Percentiles rank a stretch among this genome's conserved stretches.
Conservation (phyloP, 2,113 vertebrate species). For the Cyprichromis sp. region DNA sequence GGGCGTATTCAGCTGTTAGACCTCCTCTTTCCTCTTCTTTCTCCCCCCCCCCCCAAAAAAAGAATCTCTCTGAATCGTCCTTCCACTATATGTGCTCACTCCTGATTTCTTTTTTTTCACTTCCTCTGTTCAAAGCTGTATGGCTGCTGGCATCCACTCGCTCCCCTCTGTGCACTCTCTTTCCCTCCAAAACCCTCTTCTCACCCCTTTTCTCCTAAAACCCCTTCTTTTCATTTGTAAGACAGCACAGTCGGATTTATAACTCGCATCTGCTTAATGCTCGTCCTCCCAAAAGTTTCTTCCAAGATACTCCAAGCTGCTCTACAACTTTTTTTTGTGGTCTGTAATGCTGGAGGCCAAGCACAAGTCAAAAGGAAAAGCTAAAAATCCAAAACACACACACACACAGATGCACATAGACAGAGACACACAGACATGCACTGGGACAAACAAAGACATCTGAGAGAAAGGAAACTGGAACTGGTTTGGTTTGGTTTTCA, state of each 20-base stretch:
- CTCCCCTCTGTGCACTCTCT: background rate
- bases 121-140: slow-evolving; percentile 15
- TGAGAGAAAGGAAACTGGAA: slow-evolving; percentile 40
- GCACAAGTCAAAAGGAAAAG: background rate
- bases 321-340: background rate
- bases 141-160: slow-evolving; percentile 2
- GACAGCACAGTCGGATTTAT: slow-evolving; percentile 16
- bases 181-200: background rate
- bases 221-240: background rate
- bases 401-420: background rate
- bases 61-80: background rate
- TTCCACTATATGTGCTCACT: background rate
- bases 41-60: background rate
- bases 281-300: background rate
- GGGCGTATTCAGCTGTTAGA: slow-evolving; percentile 69
- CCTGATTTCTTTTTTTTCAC: background rate
- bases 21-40: slow-evolving; percentile 25
- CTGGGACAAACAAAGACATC: slow-evolving; percentile 27
- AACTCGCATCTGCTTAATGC: background rate
- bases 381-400: slow-evolving; percentile 17
- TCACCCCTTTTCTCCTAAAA: background rate
- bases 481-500: slow-evolving; percentile 28
- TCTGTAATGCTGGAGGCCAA: background rate
- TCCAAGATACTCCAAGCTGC: background rate
- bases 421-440: background rate